Evolutionary conservation across 1,140 invertebrate species (phyloP), one percentile per base, ranked within the genome.

Genomic region (Condylostylus longicornis): DNA sequence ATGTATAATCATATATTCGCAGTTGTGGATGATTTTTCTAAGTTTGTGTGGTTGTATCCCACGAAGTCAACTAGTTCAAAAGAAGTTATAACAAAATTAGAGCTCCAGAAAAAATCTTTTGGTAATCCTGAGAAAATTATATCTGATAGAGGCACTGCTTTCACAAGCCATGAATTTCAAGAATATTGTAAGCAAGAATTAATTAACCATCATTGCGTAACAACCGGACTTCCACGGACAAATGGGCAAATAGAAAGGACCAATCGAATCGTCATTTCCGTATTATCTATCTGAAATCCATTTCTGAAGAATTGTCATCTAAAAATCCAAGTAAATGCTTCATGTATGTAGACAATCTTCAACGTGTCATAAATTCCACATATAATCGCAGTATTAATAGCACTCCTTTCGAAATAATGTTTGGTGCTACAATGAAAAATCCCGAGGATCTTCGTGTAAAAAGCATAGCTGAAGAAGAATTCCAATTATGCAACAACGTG

Each of bases 31-130:
- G 40, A 34, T 3, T 54, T 54, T 37, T 52, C 53, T 2, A 63
- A 64, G 27, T 64, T 63, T 45, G 40, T 44, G 3, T 60, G 53
- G 49, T 14, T 65, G 17, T 62, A 55, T 40, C 46, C 57, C 5
- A 27, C 28, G 2, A 34, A 35, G 10, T 22, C 32, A 14, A 43
- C 48, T 7, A 41, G 39, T 1, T 36, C 43, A n/a, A 36, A 43
- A 31, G 53, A 58, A 27, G 43, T 42, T 0, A 13, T 58, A 17
- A 22, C 42, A 9, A 48, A 48, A 35, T 18, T 59, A 10, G 27
- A 19, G 23, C 23, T 42, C 18, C 50, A 51, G 19, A 42, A 48
- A 18, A 37, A 47, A 33, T 34, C 40, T 17, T 63, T 59, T 47
- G 54, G 59, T 4, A 48, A 48, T 17, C 58, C 56, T 14, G 29